phyloP scores from a whole-genome alignment of 2,888 invertebrate genomes.

The Parnassius smintheus region DNA sequence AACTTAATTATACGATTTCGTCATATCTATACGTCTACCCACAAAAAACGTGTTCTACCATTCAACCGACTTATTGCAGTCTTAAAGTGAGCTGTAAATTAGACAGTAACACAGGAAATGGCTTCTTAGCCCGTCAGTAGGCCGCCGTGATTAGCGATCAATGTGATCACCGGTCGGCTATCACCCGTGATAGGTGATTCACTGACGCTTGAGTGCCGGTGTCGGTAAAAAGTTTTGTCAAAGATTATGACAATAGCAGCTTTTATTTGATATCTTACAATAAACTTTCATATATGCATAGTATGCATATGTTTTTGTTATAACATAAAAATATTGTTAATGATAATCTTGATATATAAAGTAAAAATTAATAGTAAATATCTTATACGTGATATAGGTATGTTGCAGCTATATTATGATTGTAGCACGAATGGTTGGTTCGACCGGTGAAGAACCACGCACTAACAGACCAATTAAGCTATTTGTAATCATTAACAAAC shows the following conservation, averaged over 20 bases:
- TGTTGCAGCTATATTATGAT: too few species aligned
- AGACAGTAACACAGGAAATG: conserved; percentile 76
- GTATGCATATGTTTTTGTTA: too few species aligned
- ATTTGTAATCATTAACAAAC: too few species aligned
- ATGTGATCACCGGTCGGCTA: conserved; percentile 65
- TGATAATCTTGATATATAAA: too few species aligned
- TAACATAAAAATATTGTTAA: too few species aligned
- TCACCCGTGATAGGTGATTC: conserved; percentile 67
- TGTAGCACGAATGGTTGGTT: too few species aligned
- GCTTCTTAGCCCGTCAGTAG: conserved; percentile 77
- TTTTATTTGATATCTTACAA: neutral
- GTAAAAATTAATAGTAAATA: too few species aligned
- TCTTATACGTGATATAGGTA: too few species aligned
- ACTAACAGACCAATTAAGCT: too few species aligned
- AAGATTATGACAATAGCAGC: conserved; percentile 41
- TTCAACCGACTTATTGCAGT: conserved; percentile 30
- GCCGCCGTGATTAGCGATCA: conserved; percentile 67
- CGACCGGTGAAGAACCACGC: too few species aligned
- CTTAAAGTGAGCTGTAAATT: conserved; percentile 74
- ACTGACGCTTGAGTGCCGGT: conserved; percentile 56
- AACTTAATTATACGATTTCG: conserved; percentile 20
- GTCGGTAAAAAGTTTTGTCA: conserved; percentile 49
- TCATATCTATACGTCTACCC: conserved; percentile 10
- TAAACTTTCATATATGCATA: too few species aligned
- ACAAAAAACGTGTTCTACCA: conserved; percentile 21